Base-by-base conservation (phyloP, 2,797 vertebrate species). In the Clarias platycephalus region DNA sequence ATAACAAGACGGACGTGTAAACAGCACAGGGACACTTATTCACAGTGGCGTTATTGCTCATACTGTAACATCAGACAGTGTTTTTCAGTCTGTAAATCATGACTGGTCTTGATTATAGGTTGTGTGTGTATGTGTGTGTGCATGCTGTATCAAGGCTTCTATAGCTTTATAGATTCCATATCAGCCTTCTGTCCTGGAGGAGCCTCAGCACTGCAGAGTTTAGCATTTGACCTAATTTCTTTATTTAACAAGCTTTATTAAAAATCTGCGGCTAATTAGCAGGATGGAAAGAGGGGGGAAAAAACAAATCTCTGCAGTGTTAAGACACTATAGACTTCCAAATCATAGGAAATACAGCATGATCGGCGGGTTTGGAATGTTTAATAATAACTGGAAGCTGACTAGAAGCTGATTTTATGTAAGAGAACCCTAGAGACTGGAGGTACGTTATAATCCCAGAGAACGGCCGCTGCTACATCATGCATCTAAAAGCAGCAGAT, bases 161-260 rank as follows among this genome's bases (percentile, higher is more conserved):
- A 31, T 55, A 57, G 63, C 71, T 75, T 76, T 76, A 77, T 34
- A 10, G 55, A 60, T 77, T 82, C 66, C 40, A 8, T 74, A 26
- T 49, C 57, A 58, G 34, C 40, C 12, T 16, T 40, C 34, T 2
- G 4, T 79, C 16, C 34, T 40, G n/a, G 3, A 80, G 37, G 24
- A 44, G 31, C n/a, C 37, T 28, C 37, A 18, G 24, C 16, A 26
- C 60, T 20, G n/a, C 60, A 66, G 37, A 66, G 78, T 80, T 49
- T 66, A 80, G 62, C n/a, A 3, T 66, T 31, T 67, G 78, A 31
- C 78, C 62, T 80, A 4, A 55, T 80, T 80, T 64, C 60, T 80
- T 80, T 58, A 79, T 80, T 79, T 80, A 80, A 31, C 40, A 66
- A 40, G 53, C 40, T 63, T 80, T 80, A 67, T 80, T 80, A 80